These are phyloP conservation scores for Lissocephala sabroskyi DNA, from an alignment of 2,888 invertebrate genomes.

Conservation along the genomic window DNA sequence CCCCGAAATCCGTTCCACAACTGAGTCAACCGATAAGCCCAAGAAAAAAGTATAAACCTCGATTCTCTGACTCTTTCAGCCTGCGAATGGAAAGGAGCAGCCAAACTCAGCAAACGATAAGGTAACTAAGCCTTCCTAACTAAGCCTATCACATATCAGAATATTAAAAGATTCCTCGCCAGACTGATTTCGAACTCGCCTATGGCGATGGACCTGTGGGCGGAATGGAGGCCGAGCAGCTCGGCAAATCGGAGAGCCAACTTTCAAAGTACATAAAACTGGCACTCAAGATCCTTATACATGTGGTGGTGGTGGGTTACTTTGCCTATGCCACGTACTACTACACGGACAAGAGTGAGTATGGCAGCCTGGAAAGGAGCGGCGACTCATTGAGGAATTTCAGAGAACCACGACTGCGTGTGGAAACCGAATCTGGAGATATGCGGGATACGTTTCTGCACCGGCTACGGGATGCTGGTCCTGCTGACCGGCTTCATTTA, in stretches of 20 bases:
- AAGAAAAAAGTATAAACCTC: no score
- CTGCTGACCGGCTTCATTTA: constrained; percentile 77
- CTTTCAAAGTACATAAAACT: constrained; percentile 24
- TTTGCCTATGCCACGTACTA: constrained; percentile 69
- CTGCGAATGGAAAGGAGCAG: no score
- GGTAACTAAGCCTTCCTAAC: constrained; percentile 15
- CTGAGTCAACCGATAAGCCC: no score
- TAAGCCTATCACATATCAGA: neutral
- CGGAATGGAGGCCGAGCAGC: neutral
- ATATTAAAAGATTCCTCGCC: no score
- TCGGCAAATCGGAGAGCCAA: neutral
- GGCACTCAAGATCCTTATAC: constrained; percentile 34
- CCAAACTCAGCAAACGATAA: constrained; percentile 17
- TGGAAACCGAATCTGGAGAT: constrained; percentile 18
- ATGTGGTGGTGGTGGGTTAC: constrained; percentile 56
- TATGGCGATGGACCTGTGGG: constrained; percentile 6
- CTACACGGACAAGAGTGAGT: constrained; percentile 60
- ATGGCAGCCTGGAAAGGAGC: neutral
- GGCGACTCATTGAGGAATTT: neutral
- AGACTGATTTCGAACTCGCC: constrained; percentile 44
- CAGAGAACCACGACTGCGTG: constrained; percentile 28
- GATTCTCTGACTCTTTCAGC: no score
- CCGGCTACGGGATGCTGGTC: constrained; percentile 82
- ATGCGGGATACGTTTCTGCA: constrained; percentile 74
- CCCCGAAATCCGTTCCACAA: no score